Evolutionary conservation across 2,113 vertebrate species (phyloP).

Genomic region (Catharus minimus): DNA sequence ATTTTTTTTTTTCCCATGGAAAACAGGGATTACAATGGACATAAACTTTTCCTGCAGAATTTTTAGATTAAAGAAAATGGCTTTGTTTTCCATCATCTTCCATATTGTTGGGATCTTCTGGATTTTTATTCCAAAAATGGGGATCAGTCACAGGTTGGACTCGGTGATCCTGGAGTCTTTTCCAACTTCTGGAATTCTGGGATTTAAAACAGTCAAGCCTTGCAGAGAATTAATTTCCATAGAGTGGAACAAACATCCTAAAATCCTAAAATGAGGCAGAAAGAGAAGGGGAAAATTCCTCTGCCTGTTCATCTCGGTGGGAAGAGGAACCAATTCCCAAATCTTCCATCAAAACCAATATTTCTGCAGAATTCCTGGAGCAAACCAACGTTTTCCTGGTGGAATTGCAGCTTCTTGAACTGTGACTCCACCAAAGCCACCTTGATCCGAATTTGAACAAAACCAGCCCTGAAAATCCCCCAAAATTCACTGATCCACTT

Average conservation of each 20-base stretch:
- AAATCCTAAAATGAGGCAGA: not conserved
- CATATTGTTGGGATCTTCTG: not conserved
- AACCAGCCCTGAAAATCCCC: not conserved
- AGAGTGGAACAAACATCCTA: no score
- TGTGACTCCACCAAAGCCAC: not conserved
- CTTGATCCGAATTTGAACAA: not conserved
- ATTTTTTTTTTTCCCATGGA: not conserved
- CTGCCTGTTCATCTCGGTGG: fast-evolving
- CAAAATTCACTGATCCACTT: not conserved
- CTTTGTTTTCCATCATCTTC: not conserved
- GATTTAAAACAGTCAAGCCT: not conserved
- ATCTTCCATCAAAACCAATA: fast-evolving
- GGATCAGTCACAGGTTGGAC: fast-evolving
- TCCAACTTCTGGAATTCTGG: not conserved
- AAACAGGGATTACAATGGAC: not conserved
- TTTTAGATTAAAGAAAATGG: not conserved
- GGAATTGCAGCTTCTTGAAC: not conserved
- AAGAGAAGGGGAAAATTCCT: not conserved
- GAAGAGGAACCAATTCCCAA: fast-evolving
- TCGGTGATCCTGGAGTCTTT: not conserved
- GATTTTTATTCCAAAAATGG: not conserved
- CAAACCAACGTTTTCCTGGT: not conserved
- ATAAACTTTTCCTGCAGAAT: not conserved
- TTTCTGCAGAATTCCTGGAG: not conserved
- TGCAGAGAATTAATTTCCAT: no score